Evolutionary conservation across 2,888 invertebrate genomes (phyloP).

Genomic region (Drosophila borealis): DNA sequence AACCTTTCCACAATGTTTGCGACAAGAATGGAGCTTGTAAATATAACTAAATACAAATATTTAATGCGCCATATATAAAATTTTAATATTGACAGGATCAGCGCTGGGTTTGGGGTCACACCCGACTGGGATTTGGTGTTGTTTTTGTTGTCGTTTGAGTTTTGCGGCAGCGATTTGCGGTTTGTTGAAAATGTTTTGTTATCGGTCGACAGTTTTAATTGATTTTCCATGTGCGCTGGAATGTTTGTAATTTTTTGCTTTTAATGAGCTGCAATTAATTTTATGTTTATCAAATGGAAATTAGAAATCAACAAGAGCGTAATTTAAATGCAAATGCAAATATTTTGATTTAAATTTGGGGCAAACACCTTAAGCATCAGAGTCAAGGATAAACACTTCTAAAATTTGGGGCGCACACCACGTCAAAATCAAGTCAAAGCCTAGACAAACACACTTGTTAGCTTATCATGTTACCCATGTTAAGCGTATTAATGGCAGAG

Average conservation of each 20-base stretch:
- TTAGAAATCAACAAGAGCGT: conserved; percentile 33
- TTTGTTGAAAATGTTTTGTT: conserved; percentile 64
- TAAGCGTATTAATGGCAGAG: conserved; percentile 71
- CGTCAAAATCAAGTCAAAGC: conserved; percentile 71
- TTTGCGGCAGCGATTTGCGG: conserved; percentile 70
- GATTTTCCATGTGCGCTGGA: conserved; percentile 67
- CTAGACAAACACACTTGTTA: conserved; percentile 79
- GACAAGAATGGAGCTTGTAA: conserved; percentile 42
- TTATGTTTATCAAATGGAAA: conserved; percentile 37
- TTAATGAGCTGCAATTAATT: conserved; percentile 71
- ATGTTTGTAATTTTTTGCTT: conserved; percentile 21
- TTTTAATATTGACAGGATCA: conserved; percentile 56
- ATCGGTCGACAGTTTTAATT: conserved; percentile 62
- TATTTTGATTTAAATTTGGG: conserved; percentile 29
- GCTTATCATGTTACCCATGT: conserved; percentile 77
- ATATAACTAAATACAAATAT: conserved; percentile 46
- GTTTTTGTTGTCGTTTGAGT: conserved; percentile 29
- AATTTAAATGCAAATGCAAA: conserved; percentile 19
- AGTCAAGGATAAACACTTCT: conserved; percentile 47
- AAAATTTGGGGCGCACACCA: conserved; percentile 32
- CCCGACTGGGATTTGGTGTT: conserved; percentile 12
- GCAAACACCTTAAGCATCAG: conserved; percentile 7
- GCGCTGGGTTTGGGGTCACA: conserved; percentile 21
- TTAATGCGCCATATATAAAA: conserved; percentile 42
- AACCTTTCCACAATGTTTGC: background rate